These are phyloP conservation scores for Oxyscelio sp. DNA, from an alignment of 2,888 invertebrate genomes.

Conservation along the genomic window DNA sequence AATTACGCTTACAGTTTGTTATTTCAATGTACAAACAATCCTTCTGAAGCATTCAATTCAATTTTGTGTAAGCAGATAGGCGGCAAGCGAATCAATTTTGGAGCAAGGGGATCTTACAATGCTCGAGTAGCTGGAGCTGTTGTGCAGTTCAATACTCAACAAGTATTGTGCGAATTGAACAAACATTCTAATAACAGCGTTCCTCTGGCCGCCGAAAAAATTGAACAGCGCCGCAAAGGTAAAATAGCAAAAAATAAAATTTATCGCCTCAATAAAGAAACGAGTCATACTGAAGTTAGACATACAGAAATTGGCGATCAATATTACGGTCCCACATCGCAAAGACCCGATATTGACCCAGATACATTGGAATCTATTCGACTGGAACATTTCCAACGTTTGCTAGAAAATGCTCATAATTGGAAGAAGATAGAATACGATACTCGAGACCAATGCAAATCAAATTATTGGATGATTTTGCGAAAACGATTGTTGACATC, in stretches of 20 bases:
- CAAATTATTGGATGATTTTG: constrained; percentile 45
- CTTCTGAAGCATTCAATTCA: constrained; percentile 54
- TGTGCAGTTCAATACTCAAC: constrained; percentile 54
- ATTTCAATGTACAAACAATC: constrained; percentile 27
- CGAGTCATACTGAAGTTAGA: not conserved
- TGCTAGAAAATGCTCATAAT: constrained; percentile 38
- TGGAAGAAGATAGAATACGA: constrained; percentile 55
- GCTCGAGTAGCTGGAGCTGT: constrained; percentile 47
- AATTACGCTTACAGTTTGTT: constrained; percentile 23
- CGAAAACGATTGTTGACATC: constrained; percentile 63
- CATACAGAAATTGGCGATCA: constrained; percentile 21
- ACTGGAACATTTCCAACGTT: constrained; percentile 38
- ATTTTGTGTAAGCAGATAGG: constrained; percentile 50
- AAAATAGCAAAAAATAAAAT: constrained; percentile 16
- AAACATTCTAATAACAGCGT: not conserved
- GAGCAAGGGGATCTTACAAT: constrained; percentile 34
- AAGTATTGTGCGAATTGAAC: constrained; percentile 37
- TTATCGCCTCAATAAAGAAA: not conserved
- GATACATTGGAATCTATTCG: constrained; percentile 9
- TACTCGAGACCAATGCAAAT: constrained; percentile 47
- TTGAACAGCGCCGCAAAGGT: constrained; percentile 41
- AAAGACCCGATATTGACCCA: constrained; percentile 57
- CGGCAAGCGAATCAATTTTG: constrained; percentile 49
- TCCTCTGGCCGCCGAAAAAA: constrained; percentile 25
- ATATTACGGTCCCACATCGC: constrained; percentile 57